Base-by-base conservation (phyloP, 2,113 vertebrate species). In the Chamaetylas fuelleborni region DNA sequence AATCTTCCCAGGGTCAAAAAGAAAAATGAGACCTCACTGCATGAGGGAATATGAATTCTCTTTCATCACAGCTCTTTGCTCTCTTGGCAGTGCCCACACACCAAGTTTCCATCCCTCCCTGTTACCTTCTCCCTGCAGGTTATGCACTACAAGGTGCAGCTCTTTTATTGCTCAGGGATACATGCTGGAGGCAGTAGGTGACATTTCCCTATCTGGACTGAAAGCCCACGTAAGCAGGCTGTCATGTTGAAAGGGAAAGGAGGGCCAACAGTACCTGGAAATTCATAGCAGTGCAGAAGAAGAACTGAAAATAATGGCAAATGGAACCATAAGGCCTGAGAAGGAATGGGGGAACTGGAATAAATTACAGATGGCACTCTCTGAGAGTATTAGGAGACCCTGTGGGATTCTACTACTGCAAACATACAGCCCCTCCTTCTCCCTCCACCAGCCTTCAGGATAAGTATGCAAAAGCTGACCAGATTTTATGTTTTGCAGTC, bases 1-100 rank as follows among this genome's bases (percentile, higher is more conserved):
- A 98, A 90, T 38, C 97, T 98, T 94, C 12, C 38, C 83, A 73
- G n/a, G 90, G 38, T 3, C 4, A 95, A 43, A 94, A 62, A 61
- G 25, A 86, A 78, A 94, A 83, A 34, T 13, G 20, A 78, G 42
- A 90, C 6, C 7, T 87, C 79, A 69, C 4, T 60, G 13, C 16
- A 53, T 16, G 17, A 79, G 10, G 11, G 38, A 62, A 70, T 66
- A 79, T 5, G 23, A 79, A 77, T 81, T 57, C 31, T 81, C 19
- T 45, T 74, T 34, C 36, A 70, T 34, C 24, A 57, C 15, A 91
- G 36, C 31, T 71, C 16, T 65, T 73, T 69, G 22, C 29, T 57
- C 6, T 61, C 38, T 65, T 90, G 38, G n/a, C 29, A 82, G 47
- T 50, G 26, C 42, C 26, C 31, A 64, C 8, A 80, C 6, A 58